A percentile compares a stretch with the other conserved stretches of the same genome.
Evolutionary conservation across 2,113 vertebrate genomes (phyloP).

Genomic region (Nematolebias whitei): DNA sequence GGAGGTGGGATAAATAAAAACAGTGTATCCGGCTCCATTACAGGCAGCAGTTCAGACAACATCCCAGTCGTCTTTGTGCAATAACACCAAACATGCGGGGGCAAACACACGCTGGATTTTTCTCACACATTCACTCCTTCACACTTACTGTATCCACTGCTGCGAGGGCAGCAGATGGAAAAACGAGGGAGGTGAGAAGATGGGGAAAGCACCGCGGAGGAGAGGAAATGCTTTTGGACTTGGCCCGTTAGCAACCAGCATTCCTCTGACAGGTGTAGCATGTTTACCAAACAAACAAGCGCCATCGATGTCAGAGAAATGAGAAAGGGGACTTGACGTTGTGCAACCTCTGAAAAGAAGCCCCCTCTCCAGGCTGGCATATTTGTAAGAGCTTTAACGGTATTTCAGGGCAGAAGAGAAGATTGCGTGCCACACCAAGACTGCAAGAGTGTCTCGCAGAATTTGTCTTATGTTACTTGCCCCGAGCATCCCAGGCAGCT

Average conservation of each 20-base stretch:
- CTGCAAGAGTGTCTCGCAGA: slow-evolving; percentile 67
- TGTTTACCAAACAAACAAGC: slow-evolving; percentile 91
- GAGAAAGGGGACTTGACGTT: slow-evolving; percentile 66
- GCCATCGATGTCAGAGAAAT: slow-evolving; percentile 69
- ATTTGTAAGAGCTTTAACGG: slow-evolving; percentile 56
- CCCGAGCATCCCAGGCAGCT: slow-evolving; percentile 70
- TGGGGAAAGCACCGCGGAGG: slow-evolving; percentile 74
- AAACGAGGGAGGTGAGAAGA: slow-evolving; percentile 65
- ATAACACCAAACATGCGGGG: slow-evolving; percentile 26
- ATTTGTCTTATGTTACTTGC: slow-evolving; percentile 81
- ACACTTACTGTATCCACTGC: slow-evolving; percentile 76
- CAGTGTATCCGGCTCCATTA: slow-evolving; percentile 83
- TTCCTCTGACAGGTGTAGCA: slow-evolving; percentile 89
- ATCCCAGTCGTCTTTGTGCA: slow-evolving; percentile 28
- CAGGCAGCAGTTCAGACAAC: slow-evolving; percentile 55
- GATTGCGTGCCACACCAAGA: slow-evolving; percentile 71
- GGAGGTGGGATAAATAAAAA: slow-evolving; percentile 89
- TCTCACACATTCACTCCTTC: slow-evolving; percentile 66
- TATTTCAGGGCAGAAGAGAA: slow-evolving; percentile 66
- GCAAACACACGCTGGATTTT: slow-evolving; percentile 43
- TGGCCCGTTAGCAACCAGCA: slow-evolving; percentile 83
- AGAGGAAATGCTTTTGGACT: slow-evolving; percentile 84
- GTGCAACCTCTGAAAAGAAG: slow-evolving; percentile 81
- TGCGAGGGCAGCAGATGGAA: slow-evolving; percentile 87
- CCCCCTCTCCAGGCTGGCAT: slow-evolving; percentile 54